A percentile compares a stretch with the other conserved stretches of the same genome.
Evolutionary conservation across 2,797 vertebrate genomes (phyloP).

Genomic region (Dallia pectoralis): DNA sequence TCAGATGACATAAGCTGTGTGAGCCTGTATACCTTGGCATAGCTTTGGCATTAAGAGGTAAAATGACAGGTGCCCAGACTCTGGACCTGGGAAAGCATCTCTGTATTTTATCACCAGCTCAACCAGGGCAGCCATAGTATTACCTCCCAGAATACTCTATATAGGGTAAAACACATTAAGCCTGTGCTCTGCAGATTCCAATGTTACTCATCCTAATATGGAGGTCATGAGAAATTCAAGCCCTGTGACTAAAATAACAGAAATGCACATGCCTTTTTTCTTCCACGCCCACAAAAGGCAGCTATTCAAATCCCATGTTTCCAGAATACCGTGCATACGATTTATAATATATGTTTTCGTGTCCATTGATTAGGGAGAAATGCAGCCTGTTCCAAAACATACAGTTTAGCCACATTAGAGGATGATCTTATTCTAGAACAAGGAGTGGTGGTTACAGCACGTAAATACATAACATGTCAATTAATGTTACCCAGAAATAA

Average conservation of each 20-base stretch:
- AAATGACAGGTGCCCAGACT: slow-evolving; percentile 50
- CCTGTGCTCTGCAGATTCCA: neutral
- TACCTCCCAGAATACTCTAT: no score
- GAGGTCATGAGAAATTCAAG: neutral
- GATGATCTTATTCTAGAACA: slow-evolving; percentile 62
- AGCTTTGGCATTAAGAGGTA: slow-evolving; percentile 76
- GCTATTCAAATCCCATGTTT: slow-evolving; percentile 29
- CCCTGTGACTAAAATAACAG: neutral
- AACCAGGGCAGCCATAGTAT: neutral
- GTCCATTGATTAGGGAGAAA: slow-evolving; percentile 41
- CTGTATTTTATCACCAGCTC: slow-evolving; percentile 65
- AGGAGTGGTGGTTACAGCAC: slow-evolving; percentile 53
- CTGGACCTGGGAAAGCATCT: slow-evolving; percentile 45
- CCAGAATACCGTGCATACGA: slow-evolving; percentile 46
- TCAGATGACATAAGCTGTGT: slow-evolving; percentile 25
- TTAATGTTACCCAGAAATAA: slow-evolving; percentile 58
- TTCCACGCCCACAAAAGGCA: slow-evolving; percentile 43
- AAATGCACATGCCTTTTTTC: slow-evolving; percentile 47
- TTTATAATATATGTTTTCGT: slow-evolving; percentile 11
- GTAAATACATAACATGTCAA: slow-evolving; percentile 44
- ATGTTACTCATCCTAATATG: neutral
- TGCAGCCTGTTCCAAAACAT: slow-evolving; percentile 63
- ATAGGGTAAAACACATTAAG: no score
- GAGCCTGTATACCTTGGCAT: slow-evolving; percentile 57
- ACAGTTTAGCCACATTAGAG: slow-evolving; percentile 53